These are phyloP conservation scores for Centruroides sculpturatus DNA, from an alignment of 1,140 invertebrate genomes.

Conservation along the genomic window DNA sequence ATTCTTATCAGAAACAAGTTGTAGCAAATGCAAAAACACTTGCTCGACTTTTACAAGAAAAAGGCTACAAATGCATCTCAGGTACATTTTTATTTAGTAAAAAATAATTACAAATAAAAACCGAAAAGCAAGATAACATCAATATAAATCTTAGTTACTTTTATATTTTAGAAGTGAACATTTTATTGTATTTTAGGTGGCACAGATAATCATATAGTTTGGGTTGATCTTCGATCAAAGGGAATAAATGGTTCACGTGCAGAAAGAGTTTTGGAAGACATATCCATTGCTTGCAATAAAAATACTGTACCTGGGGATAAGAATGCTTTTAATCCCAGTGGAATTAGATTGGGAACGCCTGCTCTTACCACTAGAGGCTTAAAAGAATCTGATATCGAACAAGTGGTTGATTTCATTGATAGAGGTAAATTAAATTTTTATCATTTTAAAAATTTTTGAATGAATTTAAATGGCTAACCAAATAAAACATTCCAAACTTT, in stretches of 20 bases:
- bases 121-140: too few species aligned
- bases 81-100: slow-evolving; percentile 1
- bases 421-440: slow-evolving; percentile 33
- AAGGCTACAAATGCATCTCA: slow-evolving; percentile 21
- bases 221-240: slow-evolving; percentile 54
- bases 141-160: background rate
- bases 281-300: slow-evolving; percentile 94
- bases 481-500: too few species aligned
- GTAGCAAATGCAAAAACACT: slow-evolving; percentile 36
- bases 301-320: slow-evolving; percentile 95
- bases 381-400: slow-evolving; percentile 66
- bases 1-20: slow-evolving; percentile 40
- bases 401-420: slow-evolving; percentile 79
- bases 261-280: slow-evolving; percentile 74
- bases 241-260: slow-evolving; percentile 69
- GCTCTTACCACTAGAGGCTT: slow-evolving; percentile 87
- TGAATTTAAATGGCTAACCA: too few species aligned
- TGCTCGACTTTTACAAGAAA: slow-evolving; percentile 31
- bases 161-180: slow-evolving; percentile 9
- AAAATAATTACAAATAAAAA: too few species aligned
- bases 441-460: background rate
- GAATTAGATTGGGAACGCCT: slow-evolving; percentile 82
- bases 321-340: slow-evolving; percentile 85
- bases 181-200: slow-evolving; percentile 29
- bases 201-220: slow-evolving; percentile 47